phyloP scores from a whole-genome alignment of 2,888 invertebrate genomes.

The Protodeltote pygarga region DNA sequence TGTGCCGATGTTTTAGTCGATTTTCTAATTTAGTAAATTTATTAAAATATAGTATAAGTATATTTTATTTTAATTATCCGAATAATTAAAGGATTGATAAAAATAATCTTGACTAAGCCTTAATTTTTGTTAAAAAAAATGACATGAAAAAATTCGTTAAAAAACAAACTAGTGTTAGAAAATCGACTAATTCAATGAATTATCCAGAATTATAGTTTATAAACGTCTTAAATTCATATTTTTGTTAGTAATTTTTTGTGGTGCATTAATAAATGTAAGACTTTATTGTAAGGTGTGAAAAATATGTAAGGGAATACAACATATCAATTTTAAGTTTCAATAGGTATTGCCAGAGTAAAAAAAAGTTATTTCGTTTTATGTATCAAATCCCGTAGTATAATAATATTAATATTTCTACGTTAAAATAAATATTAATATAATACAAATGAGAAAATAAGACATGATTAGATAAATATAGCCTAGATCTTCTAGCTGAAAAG shows the following conservation, averaged over 20 bases:
- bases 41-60: too few relatives aligned
- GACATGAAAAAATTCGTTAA: background rate
- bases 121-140: conserved; percentile 7
- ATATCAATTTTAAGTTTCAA: conserved; percentile 9
- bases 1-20: conserved; percentile 43
- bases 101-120: background rate
- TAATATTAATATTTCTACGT: too few relatives aligned
- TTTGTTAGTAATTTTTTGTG: conserved; percentile 53
- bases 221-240: conserved; percentile 51
- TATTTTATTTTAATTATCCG: too few relatives aligned
- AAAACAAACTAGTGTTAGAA: conserved; percentile 17
- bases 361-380: too few relatives aligned
- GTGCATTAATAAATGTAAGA: conserved; percentile 51
- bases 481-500: conserved; percentile 32
- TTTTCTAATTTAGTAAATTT: conserved; percentile 40
- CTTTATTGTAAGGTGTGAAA: conserved; percentile 30
- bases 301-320: conserved; percentile 34
- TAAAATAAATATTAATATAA: too few relatives aligned
- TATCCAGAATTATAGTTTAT: conserved; percentile 50
- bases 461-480: conserved; percentile 27
- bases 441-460: conserved; percentile 39
- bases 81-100: background rate
- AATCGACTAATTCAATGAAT: conserved; percentile 45
- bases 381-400: too few relatives aligned
- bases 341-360: conserved; percentile 18